Conservation (phyloP, 1,140 invertebrate genomes). For the Drusus annulatus region DNA sequence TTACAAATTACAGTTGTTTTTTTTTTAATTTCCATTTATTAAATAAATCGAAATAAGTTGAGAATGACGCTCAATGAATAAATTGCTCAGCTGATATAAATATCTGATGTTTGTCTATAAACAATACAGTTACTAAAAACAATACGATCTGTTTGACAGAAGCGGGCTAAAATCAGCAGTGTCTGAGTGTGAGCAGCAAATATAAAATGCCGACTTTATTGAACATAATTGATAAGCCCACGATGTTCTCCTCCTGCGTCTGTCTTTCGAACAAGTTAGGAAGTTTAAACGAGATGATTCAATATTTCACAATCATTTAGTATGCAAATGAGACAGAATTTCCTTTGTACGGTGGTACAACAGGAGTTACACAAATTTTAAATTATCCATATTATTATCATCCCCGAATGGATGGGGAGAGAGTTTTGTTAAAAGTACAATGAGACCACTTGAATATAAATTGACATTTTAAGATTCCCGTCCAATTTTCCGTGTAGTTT, state of each 20-base stretch:
- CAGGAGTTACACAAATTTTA: constrained; percentile 51
- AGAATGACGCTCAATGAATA: no score
- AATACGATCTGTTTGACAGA: no score
- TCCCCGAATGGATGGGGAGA: constrained; percentile 34
- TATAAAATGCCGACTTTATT: constrained; percentile 34
- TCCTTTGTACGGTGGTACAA: constrained; percentile 36
- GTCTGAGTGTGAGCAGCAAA: background rate
- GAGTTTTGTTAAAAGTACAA: constrained; percentile 46
- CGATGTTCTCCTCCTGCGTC: constrained; percentile 14
- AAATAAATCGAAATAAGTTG: no score
- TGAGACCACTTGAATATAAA: constrained; percentile 47
- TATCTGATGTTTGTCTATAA: no score
- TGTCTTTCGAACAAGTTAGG: background rate
- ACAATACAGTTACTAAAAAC: no score
- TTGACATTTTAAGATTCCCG: constrained; percentile 43
- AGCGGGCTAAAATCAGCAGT: background rate
- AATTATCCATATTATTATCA: constrained; percentile 51
- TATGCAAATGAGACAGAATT: constrained; percentile 48
- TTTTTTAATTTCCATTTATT: no score
- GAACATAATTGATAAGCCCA: constrained; percentile 41
- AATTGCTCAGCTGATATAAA: no score
- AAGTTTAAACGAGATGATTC: constrained; percentile 45
- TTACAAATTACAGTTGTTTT: no score
- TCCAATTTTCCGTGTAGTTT: constrained; percentile 26
- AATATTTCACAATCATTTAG: constrained; percentile 54